Evolutionary conservation across 2,113 vertebrate species (phyloP), one percentile per base, ranked within the genome.

Genomic region (Lophochroa leadbeateri): DNA sequence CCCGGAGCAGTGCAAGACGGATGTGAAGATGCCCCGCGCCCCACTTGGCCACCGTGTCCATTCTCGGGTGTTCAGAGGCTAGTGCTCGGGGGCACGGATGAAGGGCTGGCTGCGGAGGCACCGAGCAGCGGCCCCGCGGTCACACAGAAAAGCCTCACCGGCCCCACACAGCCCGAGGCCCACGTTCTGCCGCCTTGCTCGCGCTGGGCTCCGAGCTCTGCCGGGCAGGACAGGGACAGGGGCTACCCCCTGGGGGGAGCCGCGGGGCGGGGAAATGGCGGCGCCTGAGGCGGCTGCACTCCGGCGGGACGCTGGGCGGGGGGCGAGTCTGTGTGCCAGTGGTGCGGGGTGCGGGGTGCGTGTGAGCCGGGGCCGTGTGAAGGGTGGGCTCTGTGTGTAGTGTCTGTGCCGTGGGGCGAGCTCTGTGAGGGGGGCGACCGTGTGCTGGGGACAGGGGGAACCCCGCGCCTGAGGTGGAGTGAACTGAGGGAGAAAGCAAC

Each of bases 281-380:
- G 65, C 23, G 31, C 53, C 53, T 17, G 64, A 41, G 75, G 44
- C 12, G 7, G 41, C 60, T 21, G 90, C 37, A 5, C 41, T 55
- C 15, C 43, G 10, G 50, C 14, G 84, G 88, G 71, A 20, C 35
- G 23, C 13, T 7, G 78, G n/a, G 65, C 60, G 4, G 16, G 16
- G 71, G 74, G 47, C 35, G n/a, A 61, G 43, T 3, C n/a, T 7
- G 58, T 7, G 25, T 25, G 58, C 15, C 21, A 25, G 55, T 11
- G 41, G n/a, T 7, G n/a, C 27, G 85, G 53, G 35, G 41, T 16
- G 67, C n/a, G 15, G 53, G 35, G 41, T 16, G 67, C n/a, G 15
- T 16, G 44, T 11, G 18, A 37, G 39, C 27, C 5, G 35, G 17
- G 33, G 9, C 2, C 3, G 29, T 4, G 64, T 0, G 25, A 3